Percentiles rank a stretch among this genome's conserved stretches.
These are phyloP conservation scores for Thymelicus sylvestris DNA, from an alignment of 2,888 invertebrate species.

Conservation along the genomic window DNA sequence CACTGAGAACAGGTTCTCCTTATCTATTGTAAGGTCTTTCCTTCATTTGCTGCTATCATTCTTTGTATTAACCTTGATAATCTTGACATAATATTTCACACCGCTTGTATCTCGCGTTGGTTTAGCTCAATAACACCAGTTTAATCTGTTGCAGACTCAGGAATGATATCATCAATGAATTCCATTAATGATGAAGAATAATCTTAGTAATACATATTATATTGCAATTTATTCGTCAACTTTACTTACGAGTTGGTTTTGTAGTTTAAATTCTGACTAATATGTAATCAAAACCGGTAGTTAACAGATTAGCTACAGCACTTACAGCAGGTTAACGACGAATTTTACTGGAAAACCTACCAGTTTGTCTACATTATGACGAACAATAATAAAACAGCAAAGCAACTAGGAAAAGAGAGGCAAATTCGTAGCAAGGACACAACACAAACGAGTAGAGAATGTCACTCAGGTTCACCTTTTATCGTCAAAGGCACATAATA, in stretches of 20 bases:
- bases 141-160: too few species aligned
- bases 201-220: too few species aligned
- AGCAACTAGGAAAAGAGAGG: slow-evolving; percentile 20
- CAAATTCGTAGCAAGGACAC: slow-evolving; percentile 19
- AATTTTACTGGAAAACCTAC: neutral
- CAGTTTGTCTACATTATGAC: neutral
- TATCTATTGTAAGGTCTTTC: slow-evolving; percentile 5
- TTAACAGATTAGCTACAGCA: neutral
- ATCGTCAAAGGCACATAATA: slow-evolving; percentile 5
- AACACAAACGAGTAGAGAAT: slow-evolving; percentile 22
- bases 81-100: neutral
- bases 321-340: neutral
- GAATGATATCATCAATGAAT: too few species aligned
- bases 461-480: slow-evolving; percentile 15
- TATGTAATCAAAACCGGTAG: neutral
- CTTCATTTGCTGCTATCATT: slow-evolving; percentile 1
- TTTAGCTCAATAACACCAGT: too few species aligned
- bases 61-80: neutral
- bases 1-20: neutral
- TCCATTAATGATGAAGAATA: too few species aligned
- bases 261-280: neutral
- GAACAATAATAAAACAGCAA: neutral
- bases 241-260: neutral
- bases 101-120: too few species aligned
- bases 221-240: too few species aligned